These are phyloP conservation scores for Agrotis exclamationis DNA, from an alignment of 2,888 invertebrate species.

Conservation along the genomic window DNA sequence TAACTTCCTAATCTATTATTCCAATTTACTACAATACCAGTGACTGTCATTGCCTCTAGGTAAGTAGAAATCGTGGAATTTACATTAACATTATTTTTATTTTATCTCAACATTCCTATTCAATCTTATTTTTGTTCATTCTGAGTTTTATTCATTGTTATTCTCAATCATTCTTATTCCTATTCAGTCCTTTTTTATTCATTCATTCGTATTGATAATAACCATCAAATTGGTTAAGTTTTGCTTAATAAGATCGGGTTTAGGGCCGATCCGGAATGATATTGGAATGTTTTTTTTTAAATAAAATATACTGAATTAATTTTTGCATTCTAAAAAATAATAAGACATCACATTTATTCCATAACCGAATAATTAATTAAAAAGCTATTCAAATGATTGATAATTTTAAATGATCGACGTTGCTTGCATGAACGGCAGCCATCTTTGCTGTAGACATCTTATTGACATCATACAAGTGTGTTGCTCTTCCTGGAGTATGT, in stretches of 20 bases:
- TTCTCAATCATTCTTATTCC: background rate
- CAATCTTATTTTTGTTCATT: background rate
- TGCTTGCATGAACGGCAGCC: conserved; percentile 42
- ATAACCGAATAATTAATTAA: too few species aligned
- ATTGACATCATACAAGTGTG: conserved; percentile 18
- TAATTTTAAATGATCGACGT: conserved; percentile 29
- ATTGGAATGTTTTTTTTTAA: background rate
- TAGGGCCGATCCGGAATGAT: background rate
- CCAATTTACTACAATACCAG: too few species aligned
- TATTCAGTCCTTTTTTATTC: background rate
- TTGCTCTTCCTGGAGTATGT: background rate
- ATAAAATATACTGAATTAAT: too few species aligned
- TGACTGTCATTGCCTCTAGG: background rate
- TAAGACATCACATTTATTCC: background rate
- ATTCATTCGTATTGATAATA: background rate
- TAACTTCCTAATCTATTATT: background rate
- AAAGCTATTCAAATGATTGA: too few species aligned
- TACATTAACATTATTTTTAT: background rate
- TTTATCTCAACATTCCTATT: too few species aligned
- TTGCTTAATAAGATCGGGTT: background rate
- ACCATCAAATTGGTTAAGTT: background rate
- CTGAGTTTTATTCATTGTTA: background rate
- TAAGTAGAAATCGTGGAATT: background rate
- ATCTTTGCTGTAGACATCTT: conserved; percentile 14
- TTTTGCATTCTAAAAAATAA: too few species aligned